Evolutionary conservation across 2,113 vertebrate genomes (phyloP).

Genomic region (Chlorodrepanis virens): DNA sequence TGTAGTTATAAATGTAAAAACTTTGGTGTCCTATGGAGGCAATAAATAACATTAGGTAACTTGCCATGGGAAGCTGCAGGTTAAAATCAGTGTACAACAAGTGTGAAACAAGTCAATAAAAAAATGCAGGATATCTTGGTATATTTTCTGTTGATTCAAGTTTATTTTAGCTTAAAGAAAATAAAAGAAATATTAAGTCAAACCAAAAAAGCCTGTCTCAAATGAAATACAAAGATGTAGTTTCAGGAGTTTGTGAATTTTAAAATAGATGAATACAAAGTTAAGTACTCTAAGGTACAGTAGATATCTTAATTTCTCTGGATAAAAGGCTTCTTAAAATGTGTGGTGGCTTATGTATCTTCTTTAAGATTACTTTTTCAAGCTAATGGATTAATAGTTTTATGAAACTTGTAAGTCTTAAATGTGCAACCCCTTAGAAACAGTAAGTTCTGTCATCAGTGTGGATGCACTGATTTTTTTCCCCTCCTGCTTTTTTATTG

Average conservation of each 20-base stretch:
- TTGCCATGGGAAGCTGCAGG: not conserved
- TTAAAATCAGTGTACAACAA: fast-evolving
- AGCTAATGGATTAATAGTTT: not conserved
- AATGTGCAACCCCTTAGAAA: not conserved
- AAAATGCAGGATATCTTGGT: not conserved
- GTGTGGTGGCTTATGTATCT: not conserved
- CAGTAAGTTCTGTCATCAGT: not conserved
- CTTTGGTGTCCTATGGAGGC: not conserved
- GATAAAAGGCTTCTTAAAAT: not conserved
- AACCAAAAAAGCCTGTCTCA: not conserved
- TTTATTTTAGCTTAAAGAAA: not conserved
- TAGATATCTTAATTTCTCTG: not conserved
- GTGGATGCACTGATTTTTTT: not conserved
- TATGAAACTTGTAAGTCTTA: not conserved
- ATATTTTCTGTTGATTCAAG: not conserved
- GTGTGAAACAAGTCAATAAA: not conserved
- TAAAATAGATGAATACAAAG: not conserved
- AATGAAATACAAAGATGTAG: not conserved
- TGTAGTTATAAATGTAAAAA: not conserved
- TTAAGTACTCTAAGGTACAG: not conserved
- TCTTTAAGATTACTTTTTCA: not conserved
- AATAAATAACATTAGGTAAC: not conserved
- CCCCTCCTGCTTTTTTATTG: not conserved
- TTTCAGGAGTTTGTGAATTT: not conserved
- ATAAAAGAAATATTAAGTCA: not conserved